Base-by-base conservation (phyloP, 2,797 vertebrate genomes). In the Acridotheres tristis region DNA sequence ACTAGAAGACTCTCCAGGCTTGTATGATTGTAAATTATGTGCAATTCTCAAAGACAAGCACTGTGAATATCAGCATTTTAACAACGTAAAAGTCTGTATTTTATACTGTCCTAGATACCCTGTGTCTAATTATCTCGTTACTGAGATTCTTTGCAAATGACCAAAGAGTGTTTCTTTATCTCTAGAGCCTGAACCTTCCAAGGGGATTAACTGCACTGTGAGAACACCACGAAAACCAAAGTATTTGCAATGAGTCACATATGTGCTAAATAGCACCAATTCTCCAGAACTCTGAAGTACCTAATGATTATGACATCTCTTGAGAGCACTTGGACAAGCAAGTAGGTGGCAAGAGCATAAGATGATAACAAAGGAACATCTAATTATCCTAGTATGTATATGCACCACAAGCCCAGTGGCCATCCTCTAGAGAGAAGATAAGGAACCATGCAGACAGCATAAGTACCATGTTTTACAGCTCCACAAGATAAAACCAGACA, bases 311-410 rank as follows among this genome's bases (percentile, higher is more conserved):
- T 48, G 40, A 7, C 43, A 58, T 36, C 78, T 90, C 71, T 77
- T 62, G 62, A 85, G 65, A 87, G 47, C 57, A 67, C 55, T 80
- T 78, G 84, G 74, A 90, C 80, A 93, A 90, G 65, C 54, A 88
- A 86, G 92, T 75, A 93, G 91, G 83, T 85, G 80, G 68, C 57
- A 85, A 74, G 43, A 89, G 80, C 6, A 5, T 23, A 71, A 48
- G 58, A 58, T 8, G 23, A 38, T n/a, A 92, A 80, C 53, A 92
- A 91, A 94, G 72, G 38, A 91, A 88, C 38, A 66, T 62, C 68
- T 73, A 69, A 90, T 85, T 93, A 88, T 90, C 42, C 27, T 42
- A 25, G 36, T 36, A 69, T 13, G 51, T 42, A 9, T 50, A 66
- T 30, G 45, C 55, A 85, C 40, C 84, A 79, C 16, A 51, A 73